These are phyloP conservation scores for Sebastes flavidus DNA, from an alignment of 2,797 vertebrate genomes.

Conservation along the genomic window DNA sequence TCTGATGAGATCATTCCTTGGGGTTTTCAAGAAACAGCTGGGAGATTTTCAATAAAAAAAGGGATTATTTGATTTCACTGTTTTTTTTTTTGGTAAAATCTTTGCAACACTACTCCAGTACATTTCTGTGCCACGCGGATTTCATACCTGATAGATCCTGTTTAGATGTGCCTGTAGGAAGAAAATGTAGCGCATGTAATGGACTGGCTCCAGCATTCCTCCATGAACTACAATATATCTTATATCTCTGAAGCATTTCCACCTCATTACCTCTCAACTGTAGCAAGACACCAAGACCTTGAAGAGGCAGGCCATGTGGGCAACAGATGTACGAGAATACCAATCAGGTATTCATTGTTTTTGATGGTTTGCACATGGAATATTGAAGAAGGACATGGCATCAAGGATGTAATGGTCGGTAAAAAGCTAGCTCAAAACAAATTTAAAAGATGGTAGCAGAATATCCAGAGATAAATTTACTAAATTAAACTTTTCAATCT, in stretches of 20 bases:
- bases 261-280: slow-evolving; percentile 55
- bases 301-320: slow-evolving; percentile 43
- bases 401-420: slow-evolving; percentile 58
- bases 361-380: slow-evolving; percentile 58
- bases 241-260: slow-evolving; percentile 55
- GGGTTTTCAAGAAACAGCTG: slow-evolving; percentile 70
- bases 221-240: slow-evolving; percentile 58
- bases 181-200: slow-evolving; percentile 84
- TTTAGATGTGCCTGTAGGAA: slow-evolving; percentile 87
- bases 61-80: slow-evolving; percentile 68
- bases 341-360: slow-evolving; percentile 52
- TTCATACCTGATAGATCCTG: slow-evolving; percentile 90
- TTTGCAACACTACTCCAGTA: slow-evolving; percentile 64
- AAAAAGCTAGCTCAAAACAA: slow-evolving; percentile 38
- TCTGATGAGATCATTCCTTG: slow-evolving; percentile 75
- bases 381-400: slow-evolving; percentile 28
- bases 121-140: slow-evolving; percentile 80
- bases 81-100: slow-evolving; percentile 49
- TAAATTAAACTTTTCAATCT: slow-evolving; percentile 56
- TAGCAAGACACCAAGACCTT: slow-evolving; percentile 52
- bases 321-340: slow-evolving; percentile 56
- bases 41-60: slow-evolving; percentile 61
- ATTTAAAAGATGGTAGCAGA: slow-evolving; percentile 30
- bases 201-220: slow-evolving; percentile 66
- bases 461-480: slow-evolving; percentile 5